Conservation (phyloP, 2,113 vertebrate genomes). For the Thunnus thynnus region DNA sequence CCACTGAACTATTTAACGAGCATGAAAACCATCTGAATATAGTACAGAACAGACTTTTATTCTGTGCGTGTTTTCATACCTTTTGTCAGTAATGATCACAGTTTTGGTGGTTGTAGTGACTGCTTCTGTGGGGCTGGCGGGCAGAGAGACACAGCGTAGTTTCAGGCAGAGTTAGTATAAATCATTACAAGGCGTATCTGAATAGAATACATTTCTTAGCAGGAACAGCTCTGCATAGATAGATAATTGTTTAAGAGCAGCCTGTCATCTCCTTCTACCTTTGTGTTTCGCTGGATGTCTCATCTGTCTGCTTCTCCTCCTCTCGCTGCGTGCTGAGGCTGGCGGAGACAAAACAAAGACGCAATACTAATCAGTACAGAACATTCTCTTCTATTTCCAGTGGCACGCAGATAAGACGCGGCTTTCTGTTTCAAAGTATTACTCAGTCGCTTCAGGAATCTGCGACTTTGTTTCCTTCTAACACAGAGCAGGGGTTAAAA, state of each 20-base stretch:
- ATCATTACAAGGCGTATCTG: slow-evolving; percentile 54
- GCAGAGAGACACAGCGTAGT: slow-evolving; percentile 36
- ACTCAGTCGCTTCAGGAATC: slow-evolving; percentile 48
- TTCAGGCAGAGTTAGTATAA: slow-evolving; percentile 49
- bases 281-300: slow-evolving; percentile 65
- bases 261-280: slow-evolving; percentile 72
- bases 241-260: slow-evolving; percentile 76
- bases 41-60: slow-evolving; percentile 16
- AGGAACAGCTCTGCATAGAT: slow-evolving; percentile 52
- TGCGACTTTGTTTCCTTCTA: slow-evolving; percentile 40
- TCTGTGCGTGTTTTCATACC: slow-evolving; percentile 44
- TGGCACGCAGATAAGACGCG: slow-evolving; percentile 51
- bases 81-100: slow-evolving; percentile 67
- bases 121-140: slow-evolving; percentile 62
- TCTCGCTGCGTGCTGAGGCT: slow-evolving; percentile 53
- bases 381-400: slow-evolving; percentile 67
- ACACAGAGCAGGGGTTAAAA: slow-evolving; percentile 41
- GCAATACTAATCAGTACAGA: slow-evolving; percentile 72
- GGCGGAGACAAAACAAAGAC: slow-evolving; percentile 72
- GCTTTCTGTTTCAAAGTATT: slow-evolving; percentile 58
- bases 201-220: slow-evolving; percentile 53
- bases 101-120: slow-evolving; percentile 67
- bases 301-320: slow-evolving; percentile 64
- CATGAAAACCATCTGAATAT: slow-evolving; percentile 56
- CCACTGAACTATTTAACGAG: slow-evolving; percentile 61